A percentile compares a stretch with the other conserved stretches of the same genome.
Conservation (phyloP, 23 tunicate species). For the Halocynthia roretzi region DNA sequence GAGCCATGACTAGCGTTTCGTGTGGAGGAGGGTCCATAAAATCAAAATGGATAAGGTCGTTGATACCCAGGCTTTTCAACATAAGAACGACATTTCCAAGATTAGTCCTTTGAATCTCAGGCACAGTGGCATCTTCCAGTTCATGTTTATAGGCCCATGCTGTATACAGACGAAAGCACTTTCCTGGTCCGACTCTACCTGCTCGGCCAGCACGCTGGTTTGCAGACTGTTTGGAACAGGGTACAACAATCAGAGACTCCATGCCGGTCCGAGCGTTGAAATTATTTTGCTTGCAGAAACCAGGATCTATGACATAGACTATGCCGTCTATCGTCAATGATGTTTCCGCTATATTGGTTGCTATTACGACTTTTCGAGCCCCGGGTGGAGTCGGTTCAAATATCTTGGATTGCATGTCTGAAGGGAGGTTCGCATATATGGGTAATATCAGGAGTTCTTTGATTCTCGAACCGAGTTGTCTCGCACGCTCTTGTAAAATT, state of each 20-base stretch:
- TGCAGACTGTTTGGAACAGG: conserved; percentile 92
- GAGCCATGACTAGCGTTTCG: conserved; percentile 80
- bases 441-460: conserved; percentile 75
- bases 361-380: conserved; percentile 90
- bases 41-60: conserved; percentile 93
- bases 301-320: conserved; percentile 94
- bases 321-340: conserved; percentile 96
- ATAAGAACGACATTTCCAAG: conserved; percentile 92
- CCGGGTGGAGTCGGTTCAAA: conserved; percentile 93
- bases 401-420: conserved; percentile 94
- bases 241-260: conserved; percentile 96
- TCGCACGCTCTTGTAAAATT: conserved; percentile 80
- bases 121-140: conserved; percentile 82
- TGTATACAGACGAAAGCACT: conserved; percentile 94
- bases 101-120: conserved; percentile 92
- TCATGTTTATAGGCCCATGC: conserved; percentile 97
- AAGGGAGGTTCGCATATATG: conserved; percentile 94
- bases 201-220: conserved; percentile 95
- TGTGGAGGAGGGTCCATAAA: conserved; percentile 99
- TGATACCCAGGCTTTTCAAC: conserved; percentile 93
- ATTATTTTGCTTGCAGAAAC: conserved; percentile 92
- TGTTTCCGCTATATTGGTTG: conserved; percentile 96
- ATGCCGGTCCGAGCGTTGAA: conserved; percentile 95
- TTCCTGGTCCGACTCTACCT: conserved; percentile 97
- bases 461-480: conserved; percentile 75